These are phyloP conservation scores for Suncus etruscus DNA, from an alignment of 2,113 vertebrate genomes.

Conservation along the genomic window DNA sequence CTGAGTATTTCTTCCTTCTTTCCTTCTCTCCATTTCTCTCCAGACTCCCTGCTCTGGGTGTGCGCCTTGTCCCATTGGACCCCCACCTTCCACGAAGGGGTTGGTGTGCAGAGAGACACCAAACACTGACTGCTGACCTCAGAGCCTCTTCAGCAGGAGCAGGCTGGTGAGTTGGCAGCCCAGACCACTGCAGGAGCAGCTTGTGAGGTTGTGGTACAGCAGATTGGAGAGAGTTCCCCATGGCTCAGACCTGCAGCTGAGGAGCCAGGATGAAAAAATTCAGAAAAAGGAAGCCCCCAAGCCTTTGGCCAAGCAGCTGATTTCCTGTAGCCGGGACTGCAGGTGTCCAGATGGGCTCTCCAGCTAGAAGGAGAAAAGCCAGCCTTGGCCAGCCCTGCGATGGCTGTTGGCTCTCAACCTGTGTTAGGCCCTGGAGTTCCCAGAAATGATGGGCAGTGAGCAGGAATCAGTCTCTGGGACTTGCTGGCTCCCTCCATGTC, in stretches of 20 bases:
- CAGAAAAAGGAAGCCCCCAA: conserved; percentile 34
- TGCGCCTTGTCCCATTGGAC: conserved; percentile 9
- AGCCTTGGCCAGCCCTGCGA: conserved; percentile 9
- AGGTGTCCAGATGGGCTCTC: conserved; percentile 6
- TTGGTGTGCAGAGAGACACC: background rate
- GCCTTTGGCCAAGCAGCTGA: conserved; percentile 47
- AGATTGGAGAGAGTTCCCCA: conserved; percentile 64
- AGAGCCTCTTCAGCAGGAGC: conserved; percentile 61
- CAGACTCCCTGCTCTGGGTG: conserved; percentile 42
- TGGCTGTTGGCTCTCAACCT: background rate
- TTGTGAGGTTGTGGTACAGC: conserved; percentile 69
- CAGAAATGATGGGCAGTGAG: background rate
- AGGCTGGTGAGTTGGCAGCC: conserved; percentile 57
- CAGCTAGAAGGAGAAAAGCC: conserved; percentile 56
- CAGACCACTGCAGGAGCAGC: conserved; percentile 73
- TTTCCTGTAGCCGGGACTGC: conserved; percentile 49
- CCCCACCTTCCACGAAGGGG: background rate
- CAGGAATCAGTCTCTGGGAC: background rate
- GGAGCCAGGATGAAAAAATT: conserved; percentile 57
- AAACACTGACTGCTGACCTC: conserved; percentile 1
- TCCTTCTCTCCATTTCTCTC: background rate
- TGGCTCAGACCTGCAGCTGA: conserved; percentile 55
- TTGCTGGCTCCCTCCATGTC: background rate
- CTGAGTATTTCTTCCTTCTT: conserved; percentile 47
- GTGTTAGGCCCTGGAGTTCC: background rate